Evolutionary conservation across 2,888 invertebrate genomes (phyloP).

Genomic region (Trisateles emortualis): DNA sequence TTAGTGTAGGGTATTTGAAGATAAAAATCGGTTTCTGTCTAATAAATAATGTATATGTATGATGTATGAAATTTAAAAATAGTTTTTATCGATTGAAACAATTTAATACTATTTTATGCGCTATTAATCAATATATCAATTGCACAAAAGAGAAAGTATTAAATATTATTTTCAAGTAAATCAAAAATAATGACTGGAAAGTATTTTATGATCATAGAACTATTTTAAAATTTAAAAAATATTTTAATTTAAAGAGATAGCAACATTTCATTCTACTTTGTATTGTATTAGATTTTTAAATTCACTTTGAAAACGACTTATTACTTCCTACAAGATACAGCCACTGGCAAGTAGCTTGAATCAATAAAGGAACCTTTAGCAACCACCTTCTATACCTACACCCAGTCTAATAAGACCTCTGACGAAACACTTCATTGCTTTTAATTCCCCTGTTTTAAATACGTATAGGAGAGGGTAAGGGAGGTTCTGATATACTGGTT

Average conservation of each 20-base stretch:
- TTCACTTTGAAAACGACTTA: constrained; percentile 2
- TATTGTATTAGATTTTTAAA: not conserved
- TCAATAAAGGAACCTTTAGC: constrained; percentile 56
- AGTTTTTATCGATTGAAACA: not conserved
- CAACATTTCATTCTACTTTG: no score
- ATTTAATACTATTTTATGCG: not conserved
- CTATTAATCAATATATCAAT: constrained; percentile 1
- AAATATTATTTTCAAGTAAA: constrained; percentile 1
- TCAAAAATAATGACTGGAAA: not conserved
- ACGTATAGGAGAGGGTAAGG: constrained; percentile 34
- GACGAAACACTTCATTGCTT: constrained; percentile 39
- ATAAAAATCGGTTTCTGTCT: no score
- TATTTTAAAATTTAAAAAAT: no score
- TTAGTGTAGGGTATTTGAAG: no score
- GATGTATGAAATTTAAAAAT: not conserved
- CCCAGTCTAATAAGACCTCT: constrained; percentile 55
- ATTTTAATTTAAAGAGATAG: no score
- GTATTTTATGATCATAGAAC: not conserved
- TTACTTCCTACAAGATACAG: constrained; percentile 4
- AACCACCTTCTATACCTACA: constrained; percentile 36
- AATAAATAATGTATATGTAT: no score
- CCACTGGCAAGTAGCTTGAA: constrained; percentile 50
- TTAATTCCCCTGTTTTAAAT: constrained; percentile 34
- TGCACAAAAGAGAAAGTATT: not conserved
- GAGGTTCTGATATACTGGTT: constrained; percentile 53